Evolutionary conservation across 2,113 vertebrate genomes (phyloP).

Genomic region (Tetraodon nigroviridis): DNA sequence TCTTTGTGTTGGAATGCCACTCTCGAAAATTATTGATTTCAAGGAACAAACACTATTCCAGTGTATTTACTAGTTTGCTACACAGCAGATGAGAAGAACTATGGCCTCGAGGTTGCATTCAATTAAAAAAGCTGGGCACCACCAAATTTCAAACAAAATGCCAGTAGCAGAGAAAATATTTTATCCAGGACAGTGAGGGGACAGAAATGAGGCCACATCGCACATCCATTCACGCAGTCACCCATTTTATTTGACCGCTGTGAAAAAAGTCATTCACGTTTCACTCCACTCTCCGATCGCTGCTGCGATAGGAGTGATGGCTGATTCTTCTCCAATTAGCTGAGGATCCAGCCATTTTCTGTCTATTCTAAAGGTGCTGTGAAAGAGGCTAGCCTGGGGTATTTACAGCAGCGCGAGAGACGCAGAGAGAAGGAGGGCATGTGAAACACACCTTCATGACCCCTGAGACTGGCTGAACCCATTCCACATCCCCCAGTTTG

Average conservation of each 20-base stretch:
- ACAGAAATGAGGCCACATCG: conserved; percentile 15
- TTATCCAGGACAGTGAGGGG: conserved; percentile 3
- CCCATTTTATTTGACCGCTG: conserved; percentile 10
- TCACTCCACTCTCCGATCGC: conserved; percentile 24
- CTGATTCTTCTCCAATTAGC: conserved; percentile 59
- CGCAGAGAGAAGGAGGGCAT: conserved; percentile 32
- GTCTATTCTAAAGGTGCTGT: conserved; percentile 28
- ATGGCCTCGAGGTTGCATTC: too few species aligned
- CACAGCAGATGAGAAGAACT: too few species aligned
- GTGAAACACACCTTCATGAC: conserved; percentile 44
- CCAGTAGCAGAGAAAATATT: too few species aligned
- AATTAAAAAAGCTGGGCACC: too few species aligned
- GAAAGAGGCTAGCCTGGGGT: conserved; percentile 14
- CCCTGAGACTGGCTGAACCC: conserved; percentile 25
- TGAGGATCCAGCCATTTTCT: conserved; percentile 30
- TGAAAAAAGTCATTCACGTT: conserved; percentile 22
- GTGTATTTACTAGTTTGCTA: too few species aligned
- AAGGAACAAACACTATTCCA: too few species aligned
- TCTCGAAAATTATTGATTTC: too few species aligned
- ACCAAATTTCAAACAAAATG: too few species aligned
- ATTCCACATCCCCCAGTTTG: neutral
- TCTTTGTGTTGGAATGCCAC: too few species aligned
- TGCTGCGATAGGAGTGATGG: conserved; percentile 20
- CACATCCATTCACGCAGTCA: neutral
- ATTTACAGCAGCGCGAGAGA: conserved; percentile 17